phyloP scores from a whole-genome alignment of 1,140 invertebrate genomes.

The Bombus polaris region DNA sequence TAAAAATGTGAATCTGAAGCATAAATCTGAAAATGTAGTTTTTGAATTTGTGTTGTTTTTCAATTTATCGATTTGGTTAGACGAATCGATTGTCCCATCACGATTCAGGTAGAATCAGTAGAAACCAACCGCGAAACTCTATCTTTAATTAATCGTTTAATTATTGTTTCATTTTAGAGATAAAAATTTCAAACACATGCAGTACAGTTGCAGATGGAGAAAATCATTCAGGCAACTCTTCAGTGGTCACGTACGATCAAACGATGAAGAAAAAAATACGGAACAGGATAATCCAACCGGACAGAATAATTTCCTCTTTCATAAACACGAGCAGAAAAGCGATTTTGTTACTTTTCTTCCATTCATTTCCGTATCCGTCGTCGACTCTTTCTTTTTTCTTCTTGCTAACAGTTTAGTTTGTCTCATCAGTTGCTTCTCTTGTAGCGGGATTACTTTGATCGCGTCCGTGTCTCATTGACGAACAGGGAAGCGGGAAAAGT shows the following conservation, averaged over 20 bases:
- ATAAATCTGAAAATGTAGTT: too few relatives aligned
- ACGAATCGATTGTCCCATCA: too few relatives aligned
- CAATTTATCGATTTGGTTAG: too few relatives aligned
- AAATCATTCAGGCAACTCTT: neutral
- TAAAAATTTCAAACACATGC: neutral
- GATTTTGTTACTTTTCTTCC: neutral
- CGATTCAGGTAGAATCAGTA: too few relatives aligned
- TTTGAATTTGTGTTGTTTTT: too few relatives aligned
- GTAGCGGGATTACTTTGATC: neutral
- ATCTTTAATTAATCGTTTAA: neutral
- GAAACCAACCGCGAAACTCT: neutral
- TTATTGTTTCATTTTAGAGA: neutral
- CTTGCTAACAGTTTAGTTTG: neutral
- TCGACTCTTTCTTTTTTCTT: neutral
- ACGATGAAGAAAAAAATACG: neutral
- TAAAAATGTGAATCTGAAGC: too few relatives aligned
- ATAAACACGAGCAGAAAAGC: neutral
- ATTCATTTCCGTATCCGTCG: neutral
- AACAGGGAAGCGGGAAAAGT: neutral
- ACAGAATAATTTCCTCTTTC: neutral
- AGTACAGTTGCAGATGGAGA: neutral
- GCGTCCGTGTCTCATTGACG: neutral
- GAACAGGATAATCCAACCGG: neutral
- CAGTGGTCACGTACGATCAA: neutral
- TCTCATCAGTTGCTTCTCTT: neutral